A percentile compares a stretch with the other conserved stretches of the same genome.
phyloP scores from a whole-genome alignment of 1,140 invertebrate genomes.

The Brachionus rubens region DNA sequence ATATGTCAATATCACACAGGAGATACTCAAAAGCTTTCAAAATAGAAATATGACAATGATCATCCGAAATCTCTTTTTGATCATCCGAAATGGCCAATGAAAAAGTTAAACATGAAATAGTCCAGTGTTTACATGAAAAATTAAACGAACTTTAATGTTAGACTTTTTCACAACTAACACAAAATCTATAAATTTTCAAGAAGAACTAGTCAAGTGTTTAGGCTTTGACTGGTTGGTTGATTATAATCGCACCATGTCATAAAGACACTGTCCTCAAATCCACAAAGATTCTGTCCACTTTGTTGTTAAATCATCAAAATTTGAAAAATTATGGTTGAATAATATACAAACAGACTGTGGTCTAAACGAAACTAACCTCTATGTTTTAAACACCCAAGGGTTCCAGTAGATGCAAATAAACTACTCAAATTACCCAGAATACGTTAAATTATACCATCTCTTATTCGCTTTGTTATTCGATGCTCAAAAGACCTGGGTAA shows the following conservation, averaged over 20 bases:
- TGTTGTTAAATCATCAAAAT: slow-evolving; percentile 72
- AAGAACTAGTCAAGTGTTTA: slow-evolving; percentile 79
- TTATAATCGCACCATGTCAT: slow-evolving; percentile 81
- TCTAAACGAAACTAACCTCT: too few species aligned
- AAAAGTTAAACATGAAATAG: slow-evolving; percentile 74
- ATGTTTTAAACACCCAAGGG: too few species aligned
- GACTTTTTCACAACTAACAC: slow-evolving; percentile 11
- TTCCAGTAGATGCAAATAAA: too few species aligned
- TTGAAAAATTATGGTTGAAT: too few species aligned
- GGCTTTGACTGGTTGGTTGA: slow-evolving; percentile 94
- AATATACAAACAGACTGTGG: too few species aligned
- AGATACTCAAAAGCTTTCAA: too few species aligned
- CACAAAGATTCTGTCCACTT: slow-evolving; percentile 74
- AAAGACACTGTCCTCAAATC: slow-evolving; percentile 81
- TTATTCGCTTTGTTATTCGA: slow-evolving; percentile 43
- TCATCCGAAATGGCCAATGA: too few species aligned
- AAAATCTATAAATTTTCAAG: slow-evolving; percentile 67
- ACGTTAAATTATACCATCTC: neutral
- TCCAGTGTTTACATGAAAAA: slow-evolving; percentile 89
- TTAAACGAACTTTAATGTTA: slow-evolving; percentile 73
- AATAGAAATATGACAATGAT: too few species aligned
- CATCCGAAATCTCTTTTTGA: too few species aligned
- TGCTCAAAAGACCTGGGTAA: neutral
- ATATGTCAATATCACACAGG: too few species aligned
- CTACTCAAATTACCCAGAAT: too few species aligned